phyloP scores from a whole-genome alignment of 2,888 invertebrate species.

The Melanophora roralis region DNA sequence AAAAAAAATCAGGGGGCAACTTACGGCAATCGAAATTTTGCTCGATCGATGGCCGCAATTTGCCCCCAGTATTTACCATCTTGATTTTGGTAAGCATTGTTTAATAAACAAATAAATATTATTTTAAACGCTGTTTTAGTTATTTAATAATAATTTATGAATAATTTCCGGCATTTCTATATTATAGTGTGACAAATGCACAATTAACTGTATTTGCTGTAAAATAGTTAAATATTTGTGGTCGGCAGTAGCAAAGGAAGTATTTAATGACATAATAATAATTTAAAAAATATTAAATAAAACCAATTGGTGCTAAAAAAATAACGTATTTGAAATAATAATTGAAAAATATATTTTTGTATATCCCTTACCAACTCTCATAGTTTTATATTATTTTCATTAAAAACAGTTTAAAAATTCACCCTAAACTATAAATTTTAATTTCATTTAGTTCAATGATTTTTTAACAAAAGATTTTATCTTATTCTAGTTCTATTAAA shows the following conservation, averaged over 20 bases:
- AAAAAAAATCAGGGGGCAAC: too few species aligned
- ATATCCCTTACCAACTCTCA: too few species aligned
- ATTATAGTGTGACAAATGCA: not conserved
- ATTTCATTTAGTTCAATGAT: not conserved
- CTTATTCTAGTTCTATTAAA: too few species aligned
- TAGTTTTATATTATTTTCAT: too few species aligned
- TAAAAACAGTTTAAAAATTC: not conserved
- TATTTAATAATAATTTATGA: too few species aligned
- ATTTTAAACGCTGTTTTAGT: constrained; percentile 27
- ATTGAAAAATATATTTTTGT: not conserved
- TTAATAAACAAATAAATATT: constrained; percentile 9
- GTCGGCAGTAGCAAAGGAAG: not conserved
- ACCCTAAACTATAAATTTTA: not conserved
- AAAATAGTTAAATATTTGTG: constrained; percentile 12
- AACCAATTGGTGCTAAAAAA: not conserved
- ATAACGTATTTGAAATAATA: too few species aligned
- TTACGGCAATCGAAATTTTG: too few species aligned
- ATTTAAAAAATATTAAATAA: too few species aligned
- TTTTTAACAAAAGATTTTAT: too few species aligned
- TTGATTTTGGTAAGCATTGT: not conserved
- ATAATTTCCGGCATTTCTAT: constrained; percentile 28
- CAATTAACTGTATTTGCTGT: constrained; percentile 21
- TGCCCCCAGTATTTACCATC: not conserved
- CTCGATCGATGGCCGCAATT: too few species aligned
- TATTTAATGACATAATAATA: not conserved